Base-by-base conservation (phyloP, 2,797 vertebrate species). In the Staurois parvus region DNA sequence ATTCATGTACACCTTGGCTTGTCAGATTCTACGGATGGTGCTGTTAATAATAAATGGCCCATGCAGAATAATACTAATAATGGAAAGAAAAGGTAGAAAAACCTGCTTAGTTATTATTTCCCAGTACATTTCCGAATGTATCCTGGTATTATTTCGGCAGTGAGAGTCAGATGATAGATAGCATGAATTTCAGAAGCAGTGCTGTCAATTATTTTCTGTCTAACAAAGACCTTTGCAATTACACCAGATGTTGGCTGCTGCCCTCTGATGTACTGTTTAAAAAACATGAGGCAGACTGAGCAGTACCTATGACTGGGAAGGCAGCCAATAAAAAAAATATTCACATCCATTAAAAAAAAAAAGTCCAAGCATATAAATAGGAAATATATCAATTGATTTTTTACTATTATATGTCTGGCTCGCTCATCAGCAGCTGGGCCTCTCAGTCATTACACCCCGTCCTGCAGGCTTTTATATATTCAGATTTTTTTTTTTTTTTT, bases 221-320 rank as follows among this genome's bases (percentile, higher is more conserved):
- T 81, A 28, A 62, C 68, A 72, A 28, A 81, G 48, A n/a, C 79
- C 68, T 81, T 37, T 59, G 15, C 68, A 17, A 72, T 40, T 59
- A 56, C 30, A 62, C 48, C n/a, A 62, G 68, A 69, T 62, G 69
- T 40, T 72, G 30, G 32, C 32, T 81, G 67, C 68, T 81, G 79
- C 79, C n/a, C 79, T 72, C 69, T 81, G 26, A 81, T 72, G 30
- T 81, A 62, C 32, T 72, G 56, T 62, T 40, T 79, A 79, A 79
- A 80, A 81, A 70, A 62, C 32, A 81, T 72, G 52, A 72, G 48
- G 32, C n/a, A 29, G 30, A 30, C 74, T 21, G 48, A 59, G 24
- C 52, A 81, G 69, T 32, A 37, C 34, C 45, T 69, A 81, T 32
- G 29, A 45, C 80, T 62, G 70, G 80, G 80, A 82, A 66, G 56